Conservation (phyloP, 1,140 invertebrate species). For the Halyomorpha halys region DNA sequence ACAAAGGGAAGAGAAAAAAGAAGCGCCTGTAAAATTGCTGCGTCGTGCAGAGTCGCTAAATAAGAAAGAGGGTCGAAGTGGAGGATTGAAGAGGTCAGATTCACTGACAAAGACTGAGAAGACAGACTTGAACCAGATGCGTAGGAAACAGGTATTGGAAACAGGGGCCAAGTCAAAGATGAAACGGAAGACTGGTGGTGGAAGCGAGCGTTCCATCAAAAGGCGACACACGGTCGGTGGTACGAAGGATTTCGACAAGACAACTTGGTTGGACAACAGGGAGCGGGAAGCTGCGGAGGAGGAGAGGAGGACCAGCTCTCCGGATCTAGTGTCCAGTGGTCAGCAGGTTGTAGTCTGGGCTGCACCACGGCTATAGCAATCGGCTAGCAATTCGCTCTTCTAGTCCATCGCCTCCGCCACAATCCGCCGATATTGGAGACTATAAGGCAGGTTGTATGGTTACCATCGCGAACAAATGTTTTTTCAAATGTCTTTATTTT, state of each 20-base stretch:
- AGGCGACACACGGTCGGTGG: constrained; percentile 85
- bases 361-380: background rate
- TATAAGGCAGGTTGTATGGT: background rate
- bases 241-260: constrained; percentile 69
- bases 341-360: background rate
- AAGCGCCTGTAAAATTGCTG: constrained; percentile 22
- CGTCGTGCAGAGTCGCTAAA: constrained; percentile 39
- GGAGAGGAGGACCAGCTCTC: constrained; percentile 48
- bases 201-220: constrained; percentile 61
- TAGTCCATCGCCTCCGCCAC: background rate
- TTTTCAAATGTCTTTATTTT: background rate
- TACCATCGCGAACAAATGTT: constrained; percentile 2
- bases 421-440: too few relatives aligned
- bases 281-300: constrained; percentile 42
- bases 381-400: background rate
- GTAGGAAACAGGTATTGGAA: constrained; percentile 48
- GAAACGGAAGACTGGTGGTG: constrained; percentile 63
- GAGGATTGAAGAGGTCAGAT: constrained; percentile 48
- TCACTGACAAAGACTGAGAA: constrained; percentile 69
- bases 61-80: constrained; percentile 33
- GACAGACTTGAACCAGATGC: constrained; percentile 66
- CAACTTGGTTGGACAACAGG: constrained; percentile 48
- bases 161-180: constrained; percentile 41
- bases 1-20: constrained; percentile 39
- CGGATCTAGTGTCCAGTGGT: constrained; percentile 38